Evolutionary conservation across 2,113 vertebrate species (phyloP), one percentile per base, ranked within the genome.

Genomic region (Morone chrysops): DNA sequence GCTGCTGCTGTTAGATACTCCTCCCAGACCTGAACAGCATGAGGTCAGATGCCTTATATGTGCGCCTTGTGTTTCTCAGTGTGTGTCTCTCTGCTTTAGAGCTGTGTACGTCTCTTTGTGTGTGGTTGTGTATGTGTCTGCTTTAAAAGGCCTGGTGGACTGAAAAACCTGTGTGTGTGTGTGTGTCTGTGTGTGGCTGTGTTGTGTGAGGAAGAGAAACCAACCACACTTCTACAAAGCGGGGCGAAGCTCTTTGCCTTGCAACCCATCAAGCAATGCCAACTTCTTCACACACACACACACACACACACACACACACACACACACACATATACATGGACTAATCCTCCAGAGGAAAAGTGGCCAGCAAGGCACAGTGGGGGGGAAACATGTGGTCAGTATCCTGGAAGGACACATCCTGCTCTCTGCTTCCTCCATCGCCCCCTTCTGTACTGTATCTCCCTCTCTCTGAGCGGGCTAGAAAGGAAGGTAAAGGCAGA

Each of bases 281-380:
- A 82, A 56, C 5, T 11, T 65, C 16, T n/a, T 36, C n/a, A n/a
- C n/a, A n/a, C n/a, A n/a, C n/a, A n/a, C n/a, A 61, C 45, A 50
- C 66, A 45, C 53, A 59, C 62, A 36, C 78, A 60, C 74, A 72
- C 61, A 77, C 54, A 82, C 51, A 83, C 70, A 77, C 45, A 75
- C 65, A 53, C 38, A 79, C 59, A 71, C 47, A 84, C 25, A 43
- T 20, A 71, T 12, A 66, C 14, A 81, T 3, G 8, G 13, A 47
- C 80, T 84, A 86, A 90, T 89, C 89, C 83, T 81, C 82, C 53
- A 16, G 75, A 84, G 86, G 75, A 70, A 83, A 75, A 79, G 78
- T 77, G 78, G 53, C 74, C 80, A 74, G 79, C 18, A 13, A 61
- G 45, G 66, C 1, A 10, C 78, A 77, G 75, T 78, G 51, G 47